Conservation (phyloP, 2,797 vertebrate species). For the Selene dorsalis region DNA sequence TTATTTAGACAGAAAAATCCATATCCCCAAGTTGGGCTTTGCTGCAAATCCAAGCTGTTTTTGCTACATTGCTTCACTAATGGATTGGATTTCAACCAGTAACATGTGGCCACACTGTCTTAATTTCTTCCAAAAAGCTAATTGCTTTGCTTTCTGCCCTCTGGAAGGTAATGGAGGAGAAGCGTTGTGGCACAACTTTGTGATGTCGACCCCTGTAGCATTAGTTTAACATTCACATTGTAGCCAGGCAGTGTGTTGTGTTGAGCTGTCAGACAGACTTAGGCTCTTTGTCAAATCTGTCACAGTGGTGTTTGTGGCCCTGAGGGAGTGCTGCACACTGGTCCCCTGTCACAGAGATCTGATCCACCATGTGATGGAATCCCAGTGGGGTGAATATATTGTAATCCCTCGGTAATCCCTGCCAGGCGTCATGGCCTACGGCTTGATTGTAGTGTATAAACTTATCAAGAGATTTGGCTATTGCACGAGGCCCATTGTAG, state of each 20-base stretch:
- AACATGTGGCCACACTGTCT: slow-evolving; percentile 44
- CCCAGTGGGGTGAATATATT: slow-evolving; percentile 78
- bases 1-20: slow-evolving; percentile 17
- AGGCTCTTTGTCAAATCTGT: slow-evolving; percentile 71
- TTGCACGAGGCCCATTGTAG: slow-evolving; percentile 34
- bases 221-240: slow-evolving; percentile 47
- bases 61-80: slow-evolving; percentile 41
- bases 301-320: slow-evolving; percentile 54
- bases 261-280: slow-evolving; percentile 68
- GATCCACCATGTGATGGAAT: slow-evolving; percentile 80
- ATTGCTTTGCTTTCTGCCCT: slow-evolving; percentile 49
- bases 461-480: slow-evolving; percentile 74
- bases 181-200: slow-evolving; percentile 11
- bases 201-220: slow-evolving; percentile 33
- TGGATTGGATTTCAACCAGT: slow-evolving; percentile 40
- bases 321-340: slow-evolving; percentile 53
- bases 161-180: slow-evolving; percentile 35
- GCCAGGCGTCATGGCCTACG: slow-evolving; percentile 73
- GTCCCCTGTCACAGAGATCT: slow-evolving; percentile 76
- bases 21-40: slow-evolving; percentile 16
- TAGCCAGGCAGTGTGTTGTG: slow-evolving; percentile 59
- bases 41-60: slow-evolving; percentile 34
- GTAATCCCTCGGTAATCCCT: slow-evolving; percentile 83
- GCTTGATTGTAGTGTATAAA: slow-evolving; percentile 78
- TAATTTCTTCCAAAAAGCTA: slow-evolving; percentile 41